phyloP scores from a whole-genome alignment of 2,888 invertebrate species.

The Limnephilus lunatus region DNA sequence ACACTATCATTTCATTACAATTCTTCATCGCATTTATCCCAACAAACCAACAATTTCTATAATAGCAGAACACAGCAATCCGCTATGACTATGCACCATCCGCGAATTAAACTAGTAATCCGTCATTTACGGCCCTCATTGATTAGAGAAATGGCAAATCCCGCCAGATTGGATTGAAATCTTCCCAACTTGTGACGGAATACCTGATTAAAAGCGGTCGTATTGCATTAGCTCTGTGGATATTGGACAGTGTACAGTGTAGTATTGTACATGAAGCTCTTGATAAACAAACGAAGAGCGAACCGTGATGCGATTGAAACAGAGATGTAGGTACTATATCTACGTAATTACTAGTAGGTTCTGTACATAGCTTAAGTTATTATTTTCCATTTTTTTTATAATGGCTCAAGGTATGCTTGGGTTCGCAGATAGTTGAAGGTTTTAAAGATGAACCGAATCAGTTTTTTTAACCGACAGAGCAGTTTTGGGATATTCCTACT shows the following conservation, averaged over 20 bases:
- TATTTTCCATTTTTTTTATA: no score
- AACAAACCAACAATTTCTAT: neutral
- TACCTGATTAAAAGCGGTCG: neutral
- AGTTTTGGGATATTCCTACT: no score
- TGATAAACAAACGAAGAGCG: neutral
- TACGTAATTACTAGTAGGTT: neutral
- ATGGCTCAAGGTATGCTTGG: no score
- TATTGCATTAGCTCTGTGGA: neutral
- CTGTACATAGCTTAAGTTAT: no score
- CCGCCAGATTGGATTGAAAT: neutral
- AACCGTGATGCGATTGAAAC: neutral
- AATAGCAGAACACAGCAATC: neutral
- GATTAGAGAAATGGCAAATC: neutral
- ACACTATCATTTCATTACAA: no score
- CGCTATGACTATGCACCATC: neutral
- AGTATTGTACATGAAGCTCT: neutral
- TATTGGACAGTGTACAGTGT: neutral
- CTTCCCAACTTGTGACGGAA: neutral
- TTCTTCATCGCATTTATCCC: neutral
- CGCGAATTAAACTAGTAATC: neutral
- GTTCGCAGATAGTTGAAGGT: no score
- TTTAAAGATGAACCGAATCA: no score
- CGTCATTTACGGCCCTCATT: neutral
- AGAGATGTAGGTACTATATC: neutral
- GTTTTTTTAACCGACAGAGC: no score